These are phyloP conservation scores for Melipona beecheii DNA, from an alignment of 2,888 invertebrate genomes.

Conservation along the genomic window DNA sequence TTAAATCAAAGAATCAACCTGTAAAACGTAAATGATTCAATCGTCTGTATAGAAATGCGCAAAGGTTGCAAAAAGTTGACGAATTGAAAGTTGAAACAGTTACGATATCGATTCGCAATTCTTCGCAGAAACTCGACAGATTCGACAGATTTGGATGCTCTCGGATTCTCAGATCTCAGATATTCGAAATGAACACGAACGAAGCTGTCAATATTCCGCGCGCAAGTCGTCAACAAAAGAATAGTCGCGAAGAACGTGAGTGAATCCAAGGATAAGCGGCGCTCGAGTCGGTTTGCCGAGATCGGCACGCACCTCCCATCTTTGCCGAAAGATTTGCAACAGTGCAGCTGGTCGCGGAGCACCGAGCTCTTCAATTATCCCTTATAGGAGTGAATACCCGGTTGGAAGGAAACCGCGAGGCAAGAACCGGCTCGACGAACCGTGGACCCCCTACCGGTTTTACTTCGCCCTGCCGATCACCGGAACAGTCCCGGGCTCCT, in stretches of 20 bases:
- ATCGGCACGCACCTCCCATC: slow-evolving; percentile 29
- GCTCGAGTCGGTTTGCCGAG: background rate
- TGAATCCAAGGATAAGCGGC: background rate
- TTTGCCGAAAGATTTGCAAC: slow-evolving; percentile 61
- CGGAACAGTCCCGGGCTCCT: slow-evolving; percentile 47
- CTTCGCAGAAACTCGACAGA: too few species aligned
- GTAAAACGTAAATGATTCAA: too few species aligned
- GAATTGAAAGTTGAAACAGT: too few species aligned
- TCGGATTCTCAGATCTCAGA: too few species aligned
- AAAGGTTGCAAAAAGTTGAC: too few species aligned
- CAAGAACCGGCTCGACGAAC: slow-evolving; percentile 79
- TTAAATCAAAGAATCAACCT: too few species aligned
- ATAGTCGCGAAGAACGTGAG: background rate
- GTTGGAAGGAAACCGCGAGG: slow-evolving; percentile 73
- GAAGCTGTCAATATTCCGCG: too few species aligned
- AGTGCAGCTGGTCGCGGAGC: slow-evolving; percentile 47
- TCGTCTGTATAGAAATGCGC: too few species aligned
- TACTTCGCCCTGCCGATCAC: slow-evolving; percentile 70
- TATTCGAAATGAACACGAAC: too few species aligned
- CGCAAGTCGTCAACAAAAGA: too few species aligned
- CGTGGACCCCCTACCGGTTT: slow-evolving; percentile 80
- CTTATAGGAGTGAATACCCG: slow-evolving; percentile 70
- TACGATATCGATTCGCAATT: too few species aligned
- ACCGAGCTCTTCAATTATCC: slow-evolving; percentile 70
- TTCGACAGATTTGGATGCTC: too few species aligned